Percentiles rank a stretch among this genome's conserved stretches.
Evolutionary conservation across 2,113 vertebrate species (phyloP).

Genomic region (Odontesthes bonariensis): DNA sequence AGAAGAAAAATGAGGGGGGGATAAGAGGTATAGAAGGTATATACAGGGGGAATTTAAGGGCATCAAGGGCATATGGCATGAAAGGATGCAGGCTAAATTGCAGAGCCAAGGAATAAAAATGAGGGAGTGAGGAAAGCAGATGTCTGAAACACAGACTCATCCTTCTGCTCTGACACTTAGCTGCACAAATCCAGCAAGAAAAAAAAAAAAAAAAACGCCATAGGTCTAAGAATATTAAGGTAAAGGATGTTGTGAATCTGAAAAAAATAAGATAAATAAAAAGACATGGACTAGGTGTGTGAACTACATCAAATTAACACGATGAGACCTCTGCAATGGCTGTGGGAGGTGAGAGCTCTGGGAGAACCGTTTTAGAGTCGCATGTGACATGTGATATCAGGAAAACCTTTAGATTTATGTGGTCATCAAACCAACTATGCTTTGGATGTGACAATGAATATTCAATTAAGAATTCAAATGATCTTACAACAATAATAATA

Average conservation of each 20-base stretch:
- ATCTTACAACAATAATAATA: background rate
- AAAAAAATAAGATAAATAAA: slow-evolving; percentile 16
- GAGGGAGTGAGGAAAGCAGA: slow-evolving; percentile 44
- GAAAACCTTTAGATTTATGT: background rate
- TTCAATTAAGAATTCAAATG: background rate
- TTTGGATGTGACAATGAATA: background rate
- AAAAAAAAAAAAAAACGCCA: background rate
- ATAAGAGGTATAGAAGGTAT: background rate
- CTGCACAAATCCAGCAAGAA: slow-evolving; percentile 21
- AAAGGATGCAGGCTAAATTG: slow-evolving; percentile 25
- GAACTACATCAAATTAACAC: slow-evolving; percentile 5
- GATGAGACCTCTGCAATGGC: background rate
- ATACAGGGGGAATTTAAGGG: slow-evolving; percentile 12
- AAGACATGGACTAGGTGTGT: slow-evolving; percentile 1
- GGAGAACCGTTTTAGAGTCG: background rate
- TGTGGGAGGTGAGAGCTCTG: background rate
- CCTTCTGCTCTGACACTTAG: slow-evolving; percentile 20
- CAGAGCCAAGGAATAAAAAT: slow-evolving; percentile 52
- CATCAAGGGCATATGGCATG: slow-evolving; percentile 33
- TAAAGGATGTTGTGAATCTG: slow-evolving; percentile 18
- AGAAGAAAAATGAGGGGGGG: slow-evolving; percentile 17
- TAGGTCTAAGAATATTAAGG: slow-evolving; percentile 20
- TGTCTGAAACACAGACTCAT: slow-evolving; percentile 52
- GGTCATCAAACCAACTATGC: background rate
- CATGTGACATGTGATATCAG: background rate